Conservation (phyloP, 2,113 vertebrate genomes). For the Tympanuchus pallidicinctus region DNA sequence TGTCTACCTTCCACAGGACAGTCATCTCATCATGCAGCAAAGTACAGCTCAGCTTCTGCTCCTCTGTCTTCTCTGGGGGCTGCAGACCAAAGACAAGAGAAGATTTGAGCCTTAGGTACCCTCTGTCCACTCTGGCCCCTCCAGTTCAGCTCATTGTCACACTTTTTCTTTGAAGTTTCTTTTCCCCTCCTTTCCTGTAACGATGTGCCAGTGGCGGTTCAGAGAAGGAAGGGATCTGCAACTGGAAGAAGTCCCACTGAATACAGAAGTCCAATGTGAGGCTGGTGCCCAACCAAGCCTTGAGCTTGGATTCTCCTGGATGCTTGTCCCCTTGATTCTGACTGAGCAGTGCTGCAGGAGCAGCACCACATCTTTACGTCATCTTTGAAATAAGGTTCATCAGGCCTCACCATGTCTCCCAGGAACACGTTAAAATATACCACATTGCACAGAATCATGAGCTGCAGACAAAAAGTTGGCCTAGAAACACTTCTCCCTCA, state of each 20-base stretch:
- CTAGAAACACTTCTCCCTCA: neutral
- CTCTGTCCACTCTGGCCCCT: neutral
- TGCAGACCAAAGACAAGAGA: neutral
- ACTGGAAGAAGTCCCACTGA: neutral
- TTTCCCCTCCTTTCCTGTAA: neutral
- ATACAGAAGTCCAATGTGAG: neutral
- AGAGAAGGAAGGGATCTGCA: neutral
- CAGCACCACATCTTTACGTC: neutral
- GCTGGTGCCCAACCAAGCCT: neutral
- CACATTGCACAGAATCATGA: neutral
- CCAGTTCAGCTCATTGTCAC: neutral
- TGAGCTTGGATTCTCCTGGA: neutral
- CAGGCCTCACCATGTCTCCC: neutral
- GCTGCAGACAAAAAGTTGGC: neutral
- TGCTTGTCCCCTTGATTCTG: neutral
- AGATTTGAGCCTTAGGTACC: neutral
- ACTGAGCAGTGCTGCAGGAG: neutral
- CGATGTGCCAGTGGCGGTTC: accelerated
- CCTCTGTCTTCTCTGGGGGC: neutral
- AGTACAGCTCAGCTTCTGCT: neutral
- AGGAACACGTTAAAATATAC: neutral
- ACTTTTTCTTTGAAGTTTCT: neutral
- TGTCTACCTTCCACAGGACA: neutral
- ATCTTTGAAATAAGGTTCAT: neutral
- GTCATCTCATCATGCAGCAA: neutral